Base-by-base conservation (phyloP, 2,113 vertebrate genomes). In the Lophochroa leadbeateri region DNA sequence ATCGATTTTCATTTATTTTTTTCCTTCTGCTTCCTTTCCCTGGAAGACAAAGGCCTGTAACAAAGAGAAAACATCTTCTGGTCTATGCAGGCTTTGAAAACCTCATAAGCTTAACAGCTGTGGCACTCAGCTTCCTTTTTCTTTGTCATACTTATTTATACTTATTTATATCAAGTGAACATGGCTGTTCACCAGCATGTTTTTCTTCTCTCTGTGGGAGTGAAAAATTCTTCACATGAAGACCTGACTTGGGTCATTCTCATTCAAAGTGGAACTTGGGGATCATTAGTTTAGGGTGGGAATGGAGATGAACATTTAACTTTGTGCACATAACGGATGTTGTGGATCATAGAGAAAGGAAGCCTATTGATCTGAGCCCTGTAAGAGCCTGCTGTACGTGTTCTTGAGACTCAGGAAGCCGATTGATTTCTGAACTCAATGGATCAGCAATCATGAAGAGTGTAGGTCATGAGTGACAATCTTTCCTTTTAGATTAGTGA, bases 251-350 rank as follows among this genome's bases (percentile, higher is more conserved):
- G 20, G 46, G 21, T 69, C 29, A 31, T 75, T 78, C 17, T 71
- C 2, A 3, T 39, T 15, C 28, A 39, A 75, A 4, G 11, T 67
- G 37, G 35, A 74, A 19, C 17, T 39, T 47, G 60, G 41, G 19
- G 24, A 57, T 75, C 28, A 4, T 53, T 43, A 50, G 5, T 67
- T 77, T 28, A 39, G 58, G 29, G 29, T 58, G 49, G 47, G 72
- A 67, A 28, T 9, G 35, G 58, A 57, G 55, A 43, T 17, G 37
- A 41, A 4, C 27, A 23, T 55, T 55, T 35, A 68, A 6, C 60
- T 94, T 27, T 24, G 41, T 25, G 2, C 0, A 2, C 3, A 0
- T 78, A 31, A 31, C 1, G 0, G 78, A 85, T 77, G 41, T 14
- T 80, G 74, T 72, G 67, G 63, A 31, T 85, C 1, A 0, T 1